Evolutionary conservation across 1,140 invertebrate species (phyloP), one percentile per base, ranked within the genome.

Genomic region (Sycophaga agraensis): DNA sequence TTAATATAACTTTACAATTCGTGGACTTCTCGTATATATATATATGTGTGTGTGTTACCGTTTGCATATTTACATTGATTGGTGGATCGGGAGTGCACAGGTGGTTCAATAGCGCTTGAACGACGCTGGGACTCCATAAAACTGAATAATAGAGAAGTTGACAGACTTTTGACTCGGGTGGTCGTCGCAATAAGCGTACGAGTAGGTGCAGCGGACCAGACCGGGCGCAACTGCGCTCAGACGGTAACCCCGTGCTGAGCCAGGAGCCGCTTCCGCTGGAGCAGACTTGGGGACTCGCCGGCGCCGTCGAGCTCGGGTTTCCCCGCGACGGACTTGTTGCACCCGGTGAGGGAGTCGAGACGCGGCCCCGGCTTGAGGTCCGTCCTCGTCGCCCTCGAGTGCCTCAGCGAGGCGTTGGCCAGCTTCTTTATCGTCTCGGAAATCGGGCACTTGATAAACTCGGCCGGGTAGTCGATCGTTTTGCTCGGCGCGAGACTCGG

Each of bases 231-330:
- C 7, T 14, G 19, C 8, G 1, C 12, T 68, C 63, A 80, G 50
- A 81, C 79, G 34, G 68, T 78, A 14, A 81, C 77, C 11, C 79
- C 79, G 14, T 76, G 78, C n/a, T 81, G 77, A 7, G 79, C 79
- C 17, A 81, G 66, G 21, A 81, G 66, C 19, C 78, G 75, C 42
- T 81, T 81, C 49, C 79, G 70, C 59, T 81, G 79, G 65, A 77
- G 63, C 35, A 81, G 71, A 62, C 79, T 81, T 22, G 79, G 79
- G n/a, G 78, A 80, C 45, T 80, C 77, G 21, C 73, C 70, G 4
- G 64, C 65, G 22, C 22, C 19, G 1, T 71, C 70, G 5, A 74
- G 3, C 28, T 31, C 28, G 28, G 5, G 43, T 73, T 76, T 14
- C 22, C n/a, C 14, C 21, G n/a, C 28, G 28, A 4, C 68, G 73